Base-by-base conservation (phyloP, 2,888 invertebrate genomes). In the Lasioglossum leucozonium region DNA sequence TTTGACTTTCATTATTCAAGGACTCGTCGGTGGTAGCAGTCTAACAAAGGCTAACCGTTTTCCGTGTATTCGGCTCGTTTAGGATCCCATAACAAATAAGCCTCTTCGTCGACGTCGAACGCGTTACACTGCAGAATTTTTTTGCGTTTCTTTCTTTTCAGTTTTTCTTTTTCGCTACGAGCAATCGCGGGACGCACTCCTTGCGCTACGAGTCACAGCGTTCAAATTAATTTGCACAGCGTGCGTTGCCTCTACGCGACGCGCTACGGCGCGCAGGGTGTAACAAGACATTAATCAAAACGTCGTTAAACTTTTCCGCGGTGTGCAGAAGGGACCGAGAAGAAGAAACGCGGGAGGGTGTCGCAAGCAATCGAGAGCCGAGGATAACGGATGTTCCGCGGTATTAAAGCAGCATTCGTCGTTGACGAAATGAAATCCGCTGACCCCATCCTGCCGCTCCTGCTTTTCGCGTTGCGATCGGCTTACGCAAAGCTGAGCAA, bases 1-100 rank as follows among this genome's bases (percentile, higher is more conserved):
- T 69, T 73, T 18, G 55, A 84, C 86, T 86, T 86, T 86, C 86
- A 72, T 84, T 75, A 84, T 86, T 81, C 86, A 84, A 86, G 84
- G 85, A 72, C 80, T 34, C n/a, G n/a, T n/a, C n/a, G 62, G 71
- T 30, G 40, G 34, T 22, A 40, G 16, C 40, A 34, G 67, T 71
- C 37, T 51, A 83, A 85, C 83, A 79, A 79, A 79, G 76, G 67
- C 67, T 44, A 30, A 26, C 16, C 26, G 44, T 62, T 75, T 76
- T 71, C 83, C 34, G 40, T 26, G 30, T 71, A 67, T 72, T 26
- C 22, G 40, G 51, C 47, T 72, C 8, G 10, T 26, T 22, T 18
- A 72, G 42, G 11, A 58, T 65, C 30, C 58, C 71, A 16, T 10
- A 47, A 69, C 44, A 30, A 44, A 42, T 55, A 22, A 4, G 62